phyloP scores from a whole-genome alignment of 2,113 vertebrate species.

The Phoxinus phoxinus region DNA sequence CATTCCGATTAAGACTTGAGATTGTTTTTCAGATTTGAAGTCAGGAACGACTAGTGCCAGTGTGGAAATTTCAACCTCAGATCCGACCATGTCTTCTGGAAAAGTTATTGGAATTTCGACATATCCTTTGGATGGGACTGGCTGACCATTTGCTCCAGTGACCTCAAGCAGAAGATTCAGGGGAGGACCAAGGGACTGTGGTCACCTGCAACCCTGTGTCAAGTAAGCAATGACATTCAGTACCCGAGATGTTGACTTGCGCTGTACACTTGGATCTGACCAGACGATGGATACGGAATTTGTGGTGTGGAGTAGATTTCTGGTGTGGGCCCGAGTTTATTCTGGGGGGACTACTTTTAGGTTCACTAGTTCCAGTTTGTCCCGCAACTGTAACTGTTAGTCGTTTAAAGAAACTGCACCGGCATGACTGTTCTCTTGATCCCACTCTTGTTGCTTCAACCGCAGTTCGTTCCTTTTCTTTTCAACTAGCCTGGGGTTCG shows the following conservation, averaged over 20 bases:
- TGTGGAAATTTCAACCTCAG: slow-evolving; percentile 1
- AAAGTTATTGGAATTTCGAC: neutral
- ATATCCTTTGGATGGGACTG: slow-evolving; percentile 13
- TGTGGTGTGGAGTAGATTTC: neutral
- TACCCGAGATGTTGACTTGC: neutral
- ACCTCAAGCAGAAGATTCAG: neutral
- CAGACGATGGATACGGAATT: neutral
- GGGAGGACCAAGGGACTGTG: neutral
- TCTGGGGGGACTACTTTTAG: neutral
- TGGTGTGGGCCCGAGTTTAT: too few species aligned
- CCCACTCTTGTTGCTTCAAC: slow-evolving; percentile 15
- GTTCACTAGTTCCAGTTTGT: neutral
- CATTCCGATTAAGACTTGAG: neutral
- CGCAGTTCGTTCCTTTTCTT: neutral
- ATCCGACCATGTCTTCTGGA: neutral
- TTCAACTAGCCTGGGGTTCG: neutral
- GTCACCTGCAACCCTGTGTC: slow-evolving; percentile 18
- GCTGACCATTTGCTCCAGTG: neutral
- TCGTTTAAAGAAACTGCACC: neutral
- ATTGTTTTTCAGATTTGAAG: neutral
- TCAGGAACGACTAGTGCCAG: neutral
- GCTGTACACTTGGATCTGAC: neutral
- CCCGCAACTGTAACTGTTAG: neutral
- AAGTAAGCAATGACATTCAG: neutral
- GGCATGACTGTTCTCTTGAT: neutral